Percentiles rank a stretch among this genome's conserved stretches.
Conservation (phyloP, 2,113 vertebrate genomes). For the zebrafish (Danio rerio) region GRCz12tu NC_133197.1:5215501-5216000, state of each 20-base stretch:
- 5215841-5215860: conserved; percentile 46
- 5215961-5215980: background rate
- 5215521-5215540: too few species aligned
- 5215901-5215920: background rate
- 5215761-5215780: conserved; percentile 49
- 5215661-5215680: too few species aligned
- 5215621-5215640: too few species aligned
- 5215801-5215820: conserved; percentile 48
- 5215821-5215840: conserved; percentile 41
- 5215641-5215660: too few species aligned
- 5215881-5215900: background rate
- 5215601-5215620: too few species aligned
- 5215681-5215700: background rate
- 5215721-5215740: background rate
- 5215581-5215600: too few species aligned
- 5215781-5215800: conserved; percentile 60
- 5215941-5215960: conserved; percentile 10
- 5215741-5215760: conserved; percentile 21
- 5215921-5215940: background rate
- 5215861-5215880: background rate
- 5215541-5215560: too few species aligned
- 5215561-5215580: too few species aligned
- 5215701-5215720: background rate
- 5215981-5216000: background rate
- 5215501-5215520: too few species aligned